Base-by-base conservation (phyloP, 2,888 invertebrate species). In the Hedychridium roseum region DNA sequence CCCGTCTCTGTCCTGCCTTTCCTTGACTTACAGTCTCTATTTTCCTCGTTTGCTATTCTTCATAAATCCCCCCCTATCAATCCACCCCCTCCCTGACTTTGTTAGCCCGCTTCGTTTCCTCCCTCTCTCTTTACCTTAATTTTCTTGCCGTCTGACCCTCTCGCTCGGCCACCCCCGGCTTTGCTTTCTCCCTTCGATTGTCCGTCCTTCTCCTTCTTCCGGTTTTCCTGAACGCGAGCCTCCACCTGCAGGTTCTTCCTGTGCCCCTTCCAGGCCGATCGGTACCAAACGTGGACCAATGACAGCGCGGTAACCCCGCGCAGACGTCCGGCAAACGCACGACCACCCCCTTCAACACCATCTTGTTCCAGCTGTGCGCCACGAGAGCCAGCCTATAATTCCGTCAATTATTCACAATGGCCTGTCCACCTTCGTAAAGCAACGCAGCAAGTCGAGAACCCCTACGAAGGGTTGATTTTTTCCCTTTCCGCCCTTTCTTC, bases 281-380 rank as follows among this genome's bases (percentile, higher is more conserved):
- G 50, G 46, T 43, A 57, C 67, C 68, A 57, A 71, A 75, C 75
- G 75, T 75, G 75, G 74, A 73, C 75, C 72, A 75, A 75, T 74
- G 43, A 64, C 49, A 49, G 53, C 15, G 21, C 57, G 48, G 61
- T 62, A 57, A 45, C 63, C 32, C 55, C 50, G 54, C 59, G 57
- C 63, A 57, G 53, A 54, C 54, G 57, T 57, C 42, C 42, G 12
- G 26, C 32, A 23, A 20, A 38, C 44, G 21, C 42, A 36, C 38
- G 31, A 44, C 28, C 38, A 21, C 20, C 38, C 41, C 42, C 37
- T 20, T 16, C 26, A 43, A 40, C 50, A 67, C 69, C 67, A 68
- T 70, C 7, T 59, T 60, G 51, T 43, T 62, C 50, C 52, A 38
- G n/a, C n/a, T n/a, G n/a, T n/a, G n/a, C n/a, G n/a, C n/a, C n/a